phyloP scores from a whole-genome alignment of 1,140 invertebrate species.

The Harpegnathos saltator region DNA sequence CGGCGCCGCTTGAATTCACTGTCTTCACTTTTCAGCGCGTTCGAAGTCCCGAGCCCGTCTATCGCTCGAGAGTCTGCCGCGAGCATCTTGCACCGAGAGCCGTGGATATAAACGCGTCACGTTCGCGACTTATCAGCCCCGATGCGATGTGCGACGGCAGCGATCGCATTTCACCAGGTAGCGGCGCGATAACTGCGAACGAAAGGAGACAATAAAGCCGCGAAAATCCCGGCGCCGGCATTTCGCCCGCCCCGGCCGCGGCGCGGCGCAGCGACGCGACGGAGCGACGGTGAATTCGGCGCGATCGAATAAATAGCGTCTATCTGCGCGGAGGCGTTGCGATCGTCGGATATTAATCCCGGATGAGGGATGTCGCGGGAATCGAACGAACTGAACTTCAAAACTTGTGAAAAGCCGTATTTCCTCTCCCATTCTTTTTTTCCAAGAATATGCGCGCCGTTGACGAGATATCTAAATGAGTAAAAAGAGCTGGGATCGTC shows the following conservation, averaged over 20 bases:
- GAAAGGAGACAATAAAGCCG: constrained; percentile 47
- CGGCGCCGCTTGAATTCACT: constrained; percentile 38
- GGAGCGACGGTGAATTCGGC: too few species aligned
- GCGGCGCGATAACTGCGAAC: constrained; percentile 41
- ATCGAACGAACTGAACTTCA: constrained; percentile 5
- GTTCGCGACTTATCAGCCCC: constrained; percentile 51
- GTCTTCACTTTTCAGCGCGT: constrained; percentile 49
- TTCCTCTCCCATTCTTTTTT: too few species aligned
- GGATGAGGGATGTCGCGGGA: neutral
- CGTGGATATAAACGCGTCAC: constrained; percentile 47
- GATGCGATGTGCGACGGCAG: constrained; percentile 37
- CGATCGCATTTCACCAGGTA: constrained; percentile 50
- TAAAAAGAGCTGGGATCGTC: neutral
- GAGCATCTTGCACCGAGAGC: constrained; percentile 24
- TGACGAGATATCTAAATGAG: constrained; percentile 1
- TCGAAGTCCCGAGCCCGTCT: constrained; percentile 45
- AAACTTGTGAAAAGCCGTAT: too few species aligned
- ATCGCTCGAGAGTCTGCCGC: constrained; percentile 48
- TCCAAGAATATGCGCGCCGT: neutral
- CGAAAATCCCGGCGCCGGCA: constrained; percentile 35
- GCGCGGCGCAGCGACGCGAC: too few species aligned
- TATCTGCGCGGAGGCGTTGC: neutral
- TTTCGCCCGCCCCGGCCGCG: neutral
- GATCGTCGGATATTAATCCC: neutral
- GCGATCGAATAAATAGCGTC: neutral